Percentiles rank a stretch among this genome's conserved stretches.
phyloP scores from a whole-genome alignment of 2,888 invertebrate genomes.

The Cryptocephalus moraei region DNA sequence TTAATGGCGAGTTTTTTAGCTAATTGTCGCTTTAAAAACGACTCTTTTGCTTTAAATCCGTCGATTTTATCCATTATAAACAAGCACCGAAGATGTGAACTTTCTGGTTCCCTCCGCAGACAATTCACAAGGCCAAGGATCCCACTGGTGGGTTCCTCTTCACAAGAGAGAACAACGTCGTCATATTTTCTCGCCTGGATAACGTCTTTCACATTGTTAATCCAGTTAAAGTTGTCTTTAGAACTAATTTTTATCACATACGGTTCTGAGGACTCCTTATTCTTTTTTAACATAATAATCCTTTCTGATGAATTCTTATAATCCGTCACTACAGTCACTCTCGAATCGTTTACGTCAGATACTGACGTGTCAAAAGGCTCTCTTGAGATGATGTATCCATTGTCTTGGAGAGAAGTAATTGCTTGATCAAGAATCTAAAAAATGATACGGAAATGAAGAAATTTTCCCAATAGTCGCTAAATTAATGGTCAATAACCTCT shows the following conservation, averaged over 20 bases:
- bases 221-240: no score
- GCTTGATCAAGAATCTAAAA: conserved; percentile 16
- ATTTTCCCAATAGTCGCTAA: background rate
- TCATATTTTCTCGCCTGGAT: conserved; percentile 36
- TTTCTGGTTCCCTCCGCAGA: no score
- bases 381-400: conserved; percentile 51
- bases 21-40: conserved; percentile 54
- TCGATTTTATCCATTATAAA: conserved; percentile 43
- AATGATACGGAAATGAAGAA: background rate
- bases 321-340: conserved; percentile 35
- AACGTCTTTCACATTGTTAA: no score
- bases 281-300: conserved; percentile 45
- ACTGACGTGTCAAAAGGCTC: conserved; percentile 46
- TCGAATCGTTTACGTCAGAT: background rate
- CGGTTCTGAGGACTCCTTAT: no score
- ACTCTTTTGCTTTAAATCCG: conserved; percentile 38
- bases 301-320: conserved; percentile 43
- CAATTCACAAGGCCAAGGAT: conserved; percentile 69
- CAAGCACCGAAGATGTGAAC: no score
- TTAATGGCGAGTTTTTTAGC: conserved; percentile 71
- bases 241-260: no score
- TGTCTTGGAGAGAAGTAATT: no score
- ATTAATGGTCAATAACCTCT: conserved; percentile 32
- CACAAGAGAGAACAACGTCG: conserved; percentile 52
- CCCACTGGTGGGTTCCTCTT: conserved; percentile 63